phyloP scores from a whole-genome alignment of 2,797 vertebrate genomes.

The Anableps anableps region DNA sequence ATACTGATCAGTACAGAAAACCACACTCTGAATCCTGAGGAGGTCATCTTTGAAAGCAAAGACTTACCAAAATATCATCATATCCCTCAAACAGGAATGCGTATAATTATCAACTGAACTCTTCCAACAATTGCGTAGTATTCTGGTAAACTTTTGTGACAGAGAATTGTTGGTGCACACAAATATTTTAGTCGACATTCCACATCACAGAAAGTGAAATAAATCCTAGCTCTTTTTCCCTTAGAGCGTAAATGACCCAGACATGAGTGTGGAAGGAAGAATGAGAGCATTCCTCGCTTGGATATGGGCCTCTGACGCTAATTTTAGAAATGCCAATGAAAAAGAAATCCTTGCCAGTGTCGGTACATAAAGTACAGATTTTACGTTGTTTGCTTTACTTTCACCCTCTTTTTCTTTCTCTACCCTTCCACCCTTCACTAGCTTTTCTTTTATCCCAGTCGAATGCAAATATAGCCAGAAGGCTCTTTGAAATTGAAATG shows the following conservation, averaged over 20 bases:
- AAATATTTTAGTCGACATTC: not conserved
- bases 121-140: not conserved
- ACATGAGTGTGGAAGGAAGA: not conserved
- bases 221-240: not conserved
- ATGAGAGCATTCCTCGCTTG: not conserved
- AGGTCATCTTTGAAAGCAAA: not conserved
- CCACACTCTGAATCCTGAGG: not conserved
- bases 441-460: constrained; percentile 67
- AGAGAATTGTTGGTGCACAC: not conserved
- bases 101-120: not conserved
- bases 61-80: not conserved
- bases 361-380: constrained; percentile 23
- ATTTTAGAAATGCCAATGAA: constrained; percentile 31
- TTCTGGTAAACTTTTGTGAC: not conserved
- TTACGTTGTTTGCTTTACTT: constrained; percentile 14
- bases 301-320: constrained; percentile 7
- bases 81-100: not conserved
- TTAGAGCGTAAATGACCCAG: not conserved
- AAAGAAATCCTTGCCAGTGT: constrained; percentile 13
- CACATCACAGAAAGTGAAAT: not conserved
- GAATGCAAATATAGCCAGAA: constrained; percentile 77
- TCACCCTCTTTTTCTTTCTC: constrained; percentile 21
- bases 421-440: constrained; percentile 46
- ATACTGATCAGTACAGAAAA: not conserved
- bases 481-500: constrained; percentile 85